Conservation (phyloP, 2,113 vertebrate species). For the Poicephalus meyeri region DNA sequence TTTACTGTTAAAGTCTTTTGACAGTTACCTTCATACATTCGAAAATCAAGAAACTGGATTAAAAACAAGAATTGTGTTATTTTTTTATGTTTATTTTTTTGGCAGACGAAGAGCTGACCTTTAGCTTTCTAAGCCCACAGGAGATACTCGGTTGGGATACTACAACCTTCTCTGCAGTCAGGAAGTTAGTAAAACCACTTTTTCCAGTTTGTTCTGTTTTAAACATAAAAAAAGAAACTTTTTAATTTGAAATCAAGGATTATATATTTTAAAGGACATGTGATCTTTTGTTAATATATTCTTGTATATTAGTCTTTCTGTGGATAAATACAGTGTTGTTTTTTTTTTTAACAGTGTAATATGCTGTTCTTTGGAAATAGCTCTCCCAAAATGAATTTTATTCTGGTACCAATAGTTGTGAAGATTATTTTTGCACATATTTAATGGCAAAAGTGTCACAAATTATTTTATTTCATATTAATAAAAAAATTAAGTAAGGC, state of each 20-base stretch:
- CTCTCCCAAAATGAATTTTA: not conserved
- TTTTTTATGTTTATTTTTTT: not conserved
- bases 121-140: not conserved
- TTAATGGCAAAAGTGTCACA: not conserved
- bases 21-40: not conserved
- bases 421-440: not conserved
- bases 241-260: not conserved
- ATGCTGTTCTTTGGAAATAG: not conserved
- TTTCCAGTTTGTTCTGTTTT: not conserved
- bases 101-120: not conserved
- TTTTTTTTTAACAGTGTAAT: not conserved
- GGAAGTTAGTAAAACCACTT: not conserved
- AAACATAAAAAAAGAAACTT: not conserved
- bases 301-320: not conserved
- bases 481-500: not conserved
- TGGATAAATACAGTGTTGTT: not conserved
- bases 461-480: not conserved
- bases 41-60: not conserved
- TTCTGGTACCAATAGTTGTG: not conserved
- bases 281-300: not conserved
- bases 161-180: not conserved
- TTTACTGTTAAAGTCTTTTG: not conserved
- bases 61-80: not conserved
- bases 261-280: not conserved
- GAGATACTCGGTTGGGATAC: not conserved